Evolutionary conservation across 1,140 invertebrate genomes (phyloP).

Genomic region (Phthorimaea operculella): DNA sequence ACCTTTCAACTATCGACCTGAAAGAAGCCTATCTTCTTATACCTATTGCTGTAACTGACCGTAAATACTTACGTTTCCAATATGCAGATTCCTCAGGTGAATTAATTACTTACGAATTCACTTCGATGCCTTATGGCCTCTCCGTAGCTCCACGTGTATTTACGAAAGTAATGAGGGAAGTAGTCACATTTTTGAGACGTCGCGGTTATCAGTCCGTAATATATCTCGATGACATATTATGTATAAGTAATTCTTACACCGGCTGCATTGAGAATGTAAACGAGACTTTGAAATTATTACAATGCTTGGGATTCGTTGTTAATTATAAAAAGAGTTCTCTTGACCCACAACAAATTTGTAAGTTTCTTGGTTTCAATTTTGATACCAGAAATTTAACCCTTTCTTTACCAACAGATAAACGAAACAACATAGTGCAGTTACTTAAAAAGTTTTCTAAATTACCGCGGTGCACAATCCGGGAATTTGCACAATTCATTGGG

Average conservation of each 20-base stretch:
- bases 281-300: constrained; percentile 9
- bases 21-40: constrained; percentile 1
- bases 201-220: constrained; percentile 10
- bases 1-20: background rate
- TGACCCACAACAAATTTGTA: constrained; percentile 9
- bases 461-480: constrained; percentile 9
- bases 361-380: constrained; percentile 20
- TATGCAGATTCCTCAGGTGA: no score
- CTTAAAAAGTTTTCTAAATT: constrained; percentile 1
- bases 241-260: constrained; percentile 5
- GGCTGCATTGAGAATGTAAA: constrained; percentile 10
- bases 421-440: constrained; percentile 3
- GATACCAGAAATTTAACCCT: constrained; percentile 12
- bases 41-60: constrained; percentile 1
- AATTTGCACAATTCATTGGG: constrained; percentile 12
- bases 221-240: constrained; percentile 23
- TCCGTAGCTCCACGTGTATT: constrained; percentile 9
- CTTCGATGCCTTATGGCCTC: constrained; percentile 14
- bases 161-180: constrained; percentile 11
- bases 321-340: constrained; percentile 20
- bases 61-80: constrained; percentile 11
- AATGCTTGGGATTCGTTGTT: constrained; percentile 19
- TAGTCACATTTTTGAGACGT: constrained; percentile 4
- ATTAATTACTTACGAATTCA: constrained; percentile 14
- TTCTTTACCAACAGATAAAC: constrained; percentile 9